phyloP scores from a whole-genome alignment of 2,113 vertebrate species.

The Sceloporus tristichus region DNA sequence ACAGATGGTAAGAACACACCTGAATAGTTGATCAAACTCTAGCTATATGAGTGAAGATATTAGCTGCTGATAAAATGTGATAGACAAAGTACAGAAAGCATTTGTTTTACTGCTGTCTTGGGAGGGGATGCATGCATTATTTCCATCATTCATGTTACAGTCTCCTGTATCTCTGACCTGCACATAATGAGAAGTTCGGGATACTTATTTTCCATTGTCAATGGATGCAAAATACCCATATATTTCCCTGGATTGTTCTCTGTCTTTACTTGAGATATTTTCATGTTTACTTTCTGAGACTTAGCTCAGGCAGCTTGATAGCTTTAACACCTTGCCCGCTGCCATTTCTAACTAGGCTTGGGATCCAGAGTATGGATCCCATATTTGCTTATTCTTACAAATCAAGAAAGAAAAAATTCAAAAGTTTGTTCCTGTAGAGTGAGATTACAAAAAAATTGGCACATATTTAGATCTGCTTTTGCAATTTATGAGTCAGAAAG shows the following conservation, averaged over 20 bases:
- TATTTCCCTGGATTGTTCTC: neutral
- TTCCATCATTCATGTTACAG: neutral
- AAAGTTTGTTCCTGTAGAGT: too few relatives aligned
- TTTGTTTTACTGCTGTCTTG: conserved; percentile 24
- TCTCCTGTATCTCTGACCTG: neutral
- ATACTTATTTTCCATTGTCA: neutral
- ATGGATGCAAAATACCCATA: neutral
- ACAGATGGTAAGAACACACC: neutral
- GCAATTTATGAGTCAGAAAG: too few relatives aligned
- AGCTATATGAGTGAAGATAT: neutral
- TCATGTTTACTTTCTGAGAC: neutral
- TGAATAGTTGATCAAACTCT: neutral
- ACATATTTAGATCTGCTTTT: too few relatives aligned
- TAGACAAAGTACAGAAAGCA: neutral
- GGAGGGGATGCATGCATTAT: conserved; percentile 23
- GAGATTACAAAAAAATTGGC: too few relatives aligned
- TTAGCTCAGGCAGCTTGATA: neutral
- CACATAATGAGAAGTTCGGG: neutral
- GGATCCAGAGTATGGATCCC: neutral
- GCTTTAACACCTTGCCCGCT: neutral
- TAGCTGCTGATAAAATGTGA: conserved; percentile 2
- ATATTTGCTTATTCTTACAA: too few relatives aligned
- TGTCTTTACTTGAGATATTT: neutral
- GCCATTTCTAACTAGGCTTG: neutral
- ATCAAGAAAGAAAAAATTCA: too few relatives aligned